Evolutionary conservation across 2,888 invertebrate genomes (phyloP).

Genomic region (Pristionchus japonicus): DNA sequence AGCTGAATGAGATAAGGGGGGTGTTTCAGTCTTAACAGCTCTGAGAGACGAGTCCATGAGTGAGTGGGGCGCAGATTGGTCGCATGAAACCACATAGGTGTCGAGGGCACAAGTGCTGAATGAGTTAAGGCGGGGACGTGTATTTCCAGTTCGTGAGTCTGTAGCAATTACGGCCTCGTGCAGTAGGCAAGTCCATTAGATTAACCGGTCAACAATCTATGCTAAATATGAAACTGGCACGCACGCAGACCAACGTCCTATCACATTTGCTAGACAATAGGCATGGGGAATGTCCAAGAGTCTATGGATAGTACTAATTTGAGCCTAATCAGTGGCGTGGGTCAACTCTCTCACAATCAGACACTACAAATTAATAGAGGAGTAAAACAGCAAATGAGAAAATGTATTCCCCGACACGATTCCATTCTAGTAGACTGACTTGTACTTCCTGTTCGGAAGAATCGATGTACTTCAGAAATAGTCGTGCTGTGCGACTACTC

Average conservation of each 20-base stretch:
- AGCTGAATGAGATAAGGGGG: too few relatives aligned
- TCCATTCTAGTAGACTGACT: not conserved
- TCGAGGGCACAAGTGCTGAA: not conserved
- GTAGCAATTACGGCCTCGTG: not conserved
- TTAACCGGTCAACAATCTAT: not conserved
- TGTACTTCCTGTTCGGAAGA: too few relatives aligned
- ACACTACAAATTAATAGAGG: not conserved
- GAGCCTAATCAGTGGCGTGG: not conserved
- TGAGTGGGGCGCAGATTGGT: too few relatives aligned
- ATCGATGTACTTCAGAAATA: too few relatives aligned
- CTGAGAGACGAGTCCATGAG: too few relatives aligned
- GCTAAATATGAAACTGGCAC: not conserved
- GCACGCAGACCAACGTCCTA: not conserved
- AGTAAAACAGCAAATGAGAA: not conserved
- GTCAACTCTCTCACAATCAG: not conserved
- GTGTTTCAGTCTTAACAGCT: too few relatives aligned
- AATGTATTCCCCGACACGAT: not conserved
- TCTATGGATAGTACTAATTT: not conserved
- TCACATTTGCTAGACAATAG: not conserved
- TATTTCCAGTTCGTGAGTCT: not conserved
- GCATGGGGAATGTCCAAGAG: too few relatives aligned
- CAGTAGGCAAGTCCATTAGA: not conserved
- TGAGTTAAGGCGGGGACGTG: not conserved
- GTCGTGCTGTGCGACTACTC: too few relatives aligned
- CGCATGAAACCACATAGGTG: not conserved